These are phyloP conservation scores for Phalanger gymnotis DNA, from an alignment of 2,797 vertebrate genomes.

Conservation along the genomic window DNA sequence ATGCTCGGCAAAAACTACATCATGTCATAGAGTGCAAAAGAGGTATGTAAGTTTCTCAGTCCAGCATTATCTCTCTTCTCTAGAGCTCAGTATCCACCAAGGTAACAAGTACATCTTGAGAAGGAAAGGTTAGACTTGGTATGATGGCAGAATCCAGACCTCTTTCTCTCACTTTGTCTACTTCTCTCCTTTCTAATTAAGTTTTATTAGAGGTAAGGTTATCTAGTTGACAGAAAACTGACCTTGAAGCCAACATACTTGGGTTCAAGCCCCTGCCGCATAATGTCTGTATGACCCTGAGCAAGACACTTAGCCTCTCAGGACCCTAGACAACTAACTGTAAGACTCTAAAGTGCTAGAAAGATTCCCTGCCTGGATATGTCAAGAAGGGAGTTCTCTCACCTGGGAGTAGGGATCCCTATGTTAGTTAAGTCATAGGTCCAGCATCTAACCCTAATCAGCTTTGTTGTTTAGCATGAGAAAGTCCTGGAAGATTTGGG, in stretches of 20 bases:
- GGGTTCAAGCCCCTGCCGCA: background rate
- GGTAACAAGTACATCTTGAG: background rate
- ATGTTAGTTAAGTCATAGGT: background rate
- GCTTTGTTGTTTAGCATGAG: background rate
- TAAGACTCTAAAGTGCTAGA: background rate
- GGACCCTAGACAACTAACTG: background rate
- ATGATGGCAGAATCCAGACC: background rate
- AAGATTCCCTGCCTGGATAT: background rate
- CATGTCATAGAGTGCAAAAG: conserved; percentile 90
- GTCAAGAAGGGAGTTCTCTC: background rate
- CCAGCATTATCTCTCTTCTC: background rate
- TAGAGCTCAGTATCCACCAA: background rate
- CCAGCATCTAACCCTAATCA: background rate
- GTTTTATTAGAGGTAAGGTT: background rate
- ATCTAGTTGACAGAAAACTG: background rate
- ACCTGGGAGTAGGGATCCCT: background rate
- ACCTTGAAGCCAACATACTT: background rate
- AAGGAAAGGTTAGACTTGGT: background rate
- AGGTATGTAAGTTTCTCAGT: conserved; percentile 77
- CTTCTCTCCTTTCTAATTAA: background rate
- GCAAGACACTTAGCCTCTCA: background rate
- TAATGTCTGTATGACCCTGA: background rate
- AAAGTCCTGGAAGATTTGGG: background rate
- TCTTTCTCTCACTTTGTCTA: background rate
- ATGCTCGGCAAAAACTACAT: conserved; percentile 90